Percentiles rank a stretch among this genome's conserved stretches.
These are phyloP conservation scores for Agrilus biguttatus DNA, from an alignment of 2,888 invertebrate genomes.

Conservation along the genomic window DNA sequence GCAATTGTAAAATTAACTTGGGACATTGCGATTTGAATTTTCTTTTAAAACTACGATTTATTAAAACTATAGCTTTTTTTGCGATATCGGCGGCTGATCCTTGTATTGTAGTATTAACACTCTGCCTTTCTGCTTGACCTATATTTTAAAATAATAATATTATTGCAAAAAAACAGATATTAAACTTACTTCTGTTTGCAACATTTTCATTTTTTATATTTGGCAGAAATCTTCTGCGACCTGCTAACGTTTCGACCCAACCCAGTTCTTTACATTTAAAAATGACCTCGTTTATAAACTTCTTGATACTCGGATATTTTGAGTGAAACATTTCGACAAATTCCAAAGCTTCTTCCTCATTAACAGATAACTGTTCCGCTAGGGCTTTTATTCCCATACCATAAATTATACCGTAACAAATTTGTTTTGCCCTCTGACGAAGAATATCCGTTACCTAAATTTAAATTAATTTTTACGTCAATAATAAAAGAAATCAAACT, in stretches of 20 bases:
- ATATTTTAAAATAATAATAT: conserved; percentile 5
- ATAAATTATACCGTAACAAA: conserved; percentile 94
- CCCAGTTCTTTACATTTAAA: conserved; percentile 52
- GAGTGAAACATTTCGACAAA: conserved; percentile 73
- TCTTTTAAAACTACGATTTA: conserved; percentile 45
- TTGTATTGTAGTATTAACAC: conserved; percentile 89
- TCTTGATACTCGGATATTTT: conserved; percentile 55
- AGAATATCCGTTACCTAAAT: conserved; percentile 55
- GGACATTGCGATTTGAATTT: conserved; percentile 35
- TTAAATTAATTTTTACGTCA: background rate
- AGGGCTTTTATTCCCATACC: conserved; percentile 84
- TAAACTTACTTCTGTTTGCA: conserved; percentile 42
- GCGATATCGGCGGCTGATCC: conserved; percentile 94
- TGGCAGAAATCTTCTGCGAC: conserved; percentile 64
- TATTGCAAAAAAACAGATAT: conserved; percentile 1
- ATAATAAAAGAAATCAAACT: background rate
- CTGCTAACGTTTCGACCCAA: conserved; percentile 71
- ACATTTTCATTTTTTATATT: conserved; percentile 49
- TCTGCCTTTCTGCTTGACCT: conserved; percentile 88
- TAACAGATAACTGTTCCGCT: conserved; percentile 62
- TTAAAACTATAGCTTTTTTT: conserved; percentile 74
- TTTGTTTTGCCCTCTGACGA: conserved; percentile 77
- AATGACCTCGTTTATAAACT: conserved; percentile 40
- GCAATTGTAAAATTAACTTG: conserved; percentile 74
- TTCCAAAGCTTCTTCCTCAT: conserved; percentile 60